Evolutionary conservation across 2,797 vertebrate species (phyloP), one percentile per base, ranked within the genome.

Genomic region (Ambastaia sidthimunki): DNA sequence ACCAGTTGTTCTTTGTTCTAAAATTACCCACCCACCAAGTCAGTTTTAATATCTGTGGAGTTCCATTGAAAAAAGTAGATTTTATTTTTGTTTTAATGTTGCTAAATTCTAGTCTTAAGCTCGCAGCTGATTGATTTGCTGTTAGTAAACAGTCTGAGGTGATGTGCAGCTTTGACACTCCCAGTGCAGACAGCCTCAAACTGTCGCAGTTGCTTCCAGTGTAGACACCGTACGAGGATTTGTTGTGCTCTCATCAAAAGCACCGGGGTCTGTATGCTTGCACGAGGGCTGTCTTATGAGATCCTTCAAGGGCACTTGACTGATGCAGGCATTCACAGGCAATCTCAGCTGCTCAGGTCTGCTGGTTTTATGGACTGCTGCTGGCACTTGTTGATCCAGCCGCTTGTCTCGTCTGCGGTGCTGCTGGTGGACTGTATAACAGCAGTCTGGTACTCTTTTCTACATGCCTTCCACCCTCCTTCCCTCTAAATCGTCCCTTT

Each of bases 161-260:
- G 60, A n/a, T 12, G 9, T 37, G 62, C 9, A 37, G 2, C 3
- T 31, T 65, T 37, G 34, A 65, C 18, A 65, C 62, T 65, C 37
- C 18, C 31, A 34, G 28, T 37, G 16, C 9, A 65, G 9, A 41
- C 31, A 65, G 62, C 18, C 31, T 65, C 62, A 37, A 65, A 31
- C 62, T 37, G 62, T 41, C 28, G 31, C 62, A 37, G 62, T 41
- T 10, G n/a, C 31, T 65, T 65, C 62, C 34, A 19, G 4, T 37
- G 62, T n/a, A 65, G 31, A 41, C 31, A 7, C 31, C 0, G 1
- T 9, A 65, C 18, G 37, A 23, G 44, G 44, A 71, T 63, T 70
- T 77, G 37, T 31, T 70, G 25, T 60, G 11, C 18, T 70, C 66
- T 70, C 75, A 70, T 77, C 66, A 77, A 69, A 59, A 28, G 28